Evolutionary conservation across 2,888 invertebrate genomes (phyloP).

Genomic region (Clanis bilineata): DNA sequence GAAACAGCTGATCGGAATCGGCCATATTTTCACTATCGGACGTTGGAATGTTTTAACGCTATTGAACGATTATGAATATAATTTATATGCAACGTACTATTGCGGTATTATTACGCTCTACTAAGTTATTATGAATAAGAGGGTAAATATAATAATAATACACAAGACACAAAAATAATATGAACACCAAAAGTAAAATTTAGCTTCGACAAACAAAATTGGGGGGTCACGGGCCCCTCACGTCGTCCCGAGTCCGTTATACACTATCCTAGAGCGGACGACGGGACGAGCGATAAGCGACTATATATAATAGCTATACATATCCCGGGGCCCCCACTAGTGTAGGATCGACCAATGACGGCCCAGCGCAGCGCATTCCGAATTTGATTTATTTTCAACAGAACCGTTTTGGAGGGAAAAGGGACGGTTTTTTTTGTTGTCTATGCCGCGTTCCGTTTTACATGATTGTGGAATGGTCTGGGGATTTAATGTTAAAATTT

Average conservation of each 20-base stretch:
- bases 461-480: background rate
- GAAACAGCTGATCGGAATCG: too few species aligned
- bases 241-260: conserved; percentile 27
- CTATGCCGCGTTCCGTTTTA: conserved; percentile 12
- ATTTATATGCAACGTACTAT: too few species aligned
- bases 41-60: too few species aligned
- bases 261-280: conserved; percentile 34
- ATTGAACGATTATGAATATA: too few species aligned
- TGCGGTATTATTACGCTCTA: too few species aligned
- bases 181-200: too few species aligned
- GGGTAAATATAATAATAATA: too few species aligned
- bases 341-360: conserved; percentile 40
- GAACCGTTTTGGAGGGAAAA: conserved; percentile 39
- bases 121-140: too few species aligned
- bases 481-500: too few species aligned
- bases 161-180: too few species aligned
- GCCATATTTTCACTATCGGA: too few species aligned
- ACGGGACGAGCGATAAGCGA: conserved; percentile 19
- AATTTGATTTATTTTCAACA: conserved; percentile 54
- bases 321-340: conserved; percentile 33
- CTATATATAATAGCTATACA: conserved; percentile 1
- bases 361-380: conserved; percentile 28
- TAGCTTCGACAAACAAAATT: too few species aligned
- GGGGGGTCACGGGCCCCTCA: conserved; percentile 1
- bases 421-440: conserved; percentile 15